Conservation (phyloP, 2,113 vertebrate genomes). For the Puma concolor region DNA sequence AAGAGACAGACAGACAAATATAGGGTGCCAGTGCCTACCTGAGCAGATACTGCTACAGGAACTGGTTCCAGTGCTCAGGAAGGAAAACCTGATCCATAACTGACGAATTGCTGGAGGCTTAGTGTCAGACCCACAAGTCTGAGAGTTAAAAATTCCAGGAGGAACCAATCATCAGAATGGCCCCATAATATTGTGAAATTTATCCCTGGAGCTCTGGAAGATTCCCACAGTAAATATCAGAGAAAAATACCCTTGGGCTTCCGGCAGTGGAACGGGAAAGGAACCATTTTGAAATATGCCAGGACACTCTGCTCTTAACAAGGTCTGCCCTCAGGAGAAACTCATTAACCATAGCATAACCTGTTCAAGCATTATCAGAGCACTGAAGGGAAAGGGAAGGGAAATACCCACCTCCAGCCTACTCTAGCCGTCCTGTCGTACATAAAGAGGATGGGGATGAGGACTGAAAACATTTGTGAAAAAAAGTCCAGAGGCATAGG, state of each 20-base stretch:
- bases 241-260: background rate
- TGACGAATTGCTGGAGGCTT: background rate
- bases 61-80: fast-evolving
- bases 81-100: background rate
- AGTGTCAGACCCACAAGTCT: background rate
- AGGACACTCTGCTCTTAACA: background rate
- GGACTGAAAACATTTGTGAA: background rate
- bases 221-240: background rate
- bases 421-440: background rate
- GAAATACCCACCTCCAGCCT: background rate
- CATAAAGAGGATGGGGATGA: background rate
- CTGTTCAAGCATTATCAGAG: background rate
- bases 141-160: background rate
- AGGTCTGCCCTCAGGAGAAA: background rate
- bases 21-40: background rate
- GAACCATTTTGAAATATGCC: background rate
- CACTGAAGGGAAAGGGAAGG: background rate
- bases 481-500: background rate
- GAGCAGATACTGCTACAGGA: background rate
- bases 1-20: background rate
- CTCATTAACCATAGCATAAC: background rate
- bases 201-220: background rate
- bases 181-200: background rate
- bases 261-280: too few relatives aligned
- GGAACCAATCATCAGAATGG: background rate